phyloP scores from a whole-genome alignment of 2,113 vertebrate species.

The Stictonetta naevosa region DNA sequence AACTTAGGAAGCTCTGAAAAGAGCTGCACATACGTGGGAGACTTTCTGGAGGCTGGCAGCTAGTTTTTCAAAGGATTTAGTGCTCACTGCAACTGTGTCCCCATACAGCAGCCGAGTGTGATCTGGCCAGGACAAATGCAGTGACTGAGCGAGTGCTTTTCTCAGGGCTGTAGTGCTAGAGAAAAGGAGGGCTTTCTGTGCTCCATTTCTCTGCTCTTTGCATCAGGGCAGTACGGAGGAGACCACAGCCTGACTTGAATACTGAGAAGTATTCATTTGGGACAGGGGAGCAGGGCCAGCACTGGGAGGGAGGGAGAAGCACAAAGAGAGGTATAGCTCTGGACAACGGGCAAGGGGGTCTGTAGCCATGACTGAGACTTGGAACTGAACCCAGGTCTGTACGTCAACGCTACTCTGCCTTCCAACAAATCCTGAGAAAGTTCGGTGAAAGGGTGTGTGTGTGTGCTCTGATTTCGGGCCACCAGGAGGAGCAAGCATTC shows the following conservation, averaged over 20 bases:
- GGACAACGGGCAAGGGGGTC: not conserved
- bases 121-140: not conserved
- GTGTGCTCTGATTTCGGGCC: not conserved
- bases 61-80: not conserved
- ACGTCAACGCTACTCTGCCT: rapidly evolving
- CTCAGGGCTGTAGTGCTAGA: not conserved
- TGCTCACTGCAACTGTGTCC: not conserved
- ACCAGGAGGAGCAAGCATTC: constrained; percentile 22
- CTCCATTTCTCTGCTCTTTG: constrained; percentile 18
- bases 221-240: not conserved
- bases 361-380: not conserved
- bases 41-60: not conserved
- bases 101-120: not conserved
- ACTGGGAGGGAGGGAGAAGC: constrained; percentile 11
- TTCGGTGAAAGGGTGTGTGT: not conserved
- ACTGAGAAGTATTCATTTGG: constrained; percentile 45
- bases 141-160: not conserved
- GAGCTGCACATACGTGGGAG: not conserved
- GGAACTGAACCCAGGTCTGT: not conserved
- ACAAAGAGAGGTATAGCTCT: constrained; percentile 27
- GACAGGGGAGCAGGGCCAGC: constrained; percentile 41
- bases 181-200: constrained; percentile 38
- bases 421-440: not conserved
- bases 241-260: constrained; percentile 54
- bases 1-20: not conserved